phyloP scores from a whole-genome alignment of 2,888 invertebrate species.

The Ariolimax columbianus region DNA sequence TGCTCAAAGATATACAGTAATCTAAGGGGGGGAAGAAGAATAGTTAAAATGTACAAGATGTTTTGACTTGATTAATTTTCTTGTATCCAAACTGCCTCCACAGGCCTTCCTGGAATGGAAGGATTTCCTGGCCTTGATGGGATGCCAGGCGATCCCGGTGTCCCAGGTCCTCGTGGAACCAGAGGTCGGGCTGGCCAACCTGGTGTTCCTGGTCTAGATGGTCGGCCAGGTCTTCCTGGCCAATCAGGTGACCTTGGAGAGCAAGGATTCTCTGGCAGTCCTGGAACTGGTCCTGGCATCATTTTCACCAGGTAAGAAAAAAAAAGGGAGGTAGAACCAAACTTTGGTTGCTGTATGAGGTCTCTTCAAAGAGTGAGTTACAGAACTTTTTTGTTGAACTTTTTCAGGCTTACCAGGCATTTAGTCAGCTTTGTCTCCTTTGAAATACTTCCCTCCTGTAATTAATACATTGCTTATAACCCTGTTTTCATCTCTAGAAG shows the following conservation, averaged over 20 bases:
- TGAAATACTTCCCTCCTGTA: too few species aligned
- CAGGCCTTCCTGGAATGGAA: slow-evolving; percentile 55
- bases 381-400: too few species aligned
- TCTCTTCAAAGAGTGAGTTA: too few species aligned
- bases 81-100: neutral
- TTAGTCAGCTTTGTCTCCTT: too few species aligned
- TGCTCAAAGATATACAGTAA: too few species aligned
- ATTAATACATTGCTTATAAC: too few species aligned
- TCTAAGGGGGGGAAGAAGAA: neutral
- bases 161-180: slow-evolving; percentile 56
- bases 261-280: slow-evolving; percentile 59
- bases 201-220: slow-evolving; percentile 57
- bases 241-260: slow-evolving; percentile 64
- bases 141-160: slow-evolving; percentile 52
- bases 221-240: slow-evolving; percentile 48
- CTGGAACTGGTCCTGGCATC: slow-evolving; percentile 69
- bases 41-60: neutral
- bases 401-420: too few species aligned
- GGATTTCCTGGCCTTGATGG: slow-evolving; percentile 57
- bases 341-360: too few species aligned
- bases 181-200: slow-evolving; percentile 52
- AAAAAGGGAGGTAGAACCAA: too few species aligned
- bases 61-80: neutral
- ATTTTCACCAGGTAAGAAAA: slow-evolving; percentile 76
- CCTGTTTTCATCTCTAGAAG: too few species aligned